Percentiles rank a stretch among this genome's conserved stretches.
phyloP scores from a whole-genome alignment of 2,888 invertebrate genomes.

The Orthosia gothica region DNA sequence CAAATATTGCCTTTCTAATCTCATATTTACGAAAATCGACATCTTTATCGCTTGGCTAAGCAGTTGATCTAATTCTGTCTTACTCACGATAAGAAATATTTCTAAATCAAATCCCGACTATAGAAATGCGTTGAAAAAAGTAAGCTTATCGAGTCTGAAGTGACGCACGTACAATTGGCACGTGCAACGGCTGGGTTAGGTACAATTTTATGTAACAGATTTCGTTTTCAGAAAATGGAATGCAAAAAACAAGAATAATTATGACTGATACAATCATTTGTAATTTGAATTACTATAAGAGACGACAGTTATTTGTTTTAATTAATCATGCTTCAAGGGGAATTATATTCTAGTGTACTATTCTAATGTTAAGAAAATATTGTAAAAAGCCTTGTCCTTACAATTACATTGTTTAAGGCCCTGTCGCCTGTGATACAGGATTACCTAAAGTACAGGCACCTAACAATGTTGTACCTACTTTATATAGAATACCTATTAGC shows the following conservation, averaged over 20 bases:
- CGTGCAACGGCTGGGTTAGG: neutral
- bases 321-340: neutral
- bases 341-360: no score
- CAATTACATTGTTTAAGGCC: no score
- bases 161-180: constrained; percentile 40
- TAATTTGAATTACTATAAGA: neutral
- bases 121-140: neutral
- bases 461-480: no score
- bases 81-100: constrained; percentile 26
- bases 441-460: no score
- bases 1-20: neutral
- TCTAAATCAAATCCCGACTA: constrained; percentile 7
- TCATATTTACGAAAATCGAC: neutral
- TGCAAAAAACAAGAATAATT: neutral
- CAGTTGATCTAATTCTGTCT: neutral
- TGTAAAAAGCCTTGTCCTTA: no score
- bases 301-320: neutral
- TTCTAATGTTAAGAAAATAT: no score
- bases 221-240: neutral
- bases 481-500: no score
- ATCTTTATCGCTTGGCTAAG: neutral
- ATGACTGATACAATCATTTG: neutral
- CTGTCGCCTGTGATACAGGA: no score
- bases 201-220: constrained; percentile 3
- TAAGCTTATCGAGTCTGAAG: constrained; percentile 27